Base-by-base conservation (phyloP, 2,113 vertebrate species). In the Dasyprocta punctata region DNA sequence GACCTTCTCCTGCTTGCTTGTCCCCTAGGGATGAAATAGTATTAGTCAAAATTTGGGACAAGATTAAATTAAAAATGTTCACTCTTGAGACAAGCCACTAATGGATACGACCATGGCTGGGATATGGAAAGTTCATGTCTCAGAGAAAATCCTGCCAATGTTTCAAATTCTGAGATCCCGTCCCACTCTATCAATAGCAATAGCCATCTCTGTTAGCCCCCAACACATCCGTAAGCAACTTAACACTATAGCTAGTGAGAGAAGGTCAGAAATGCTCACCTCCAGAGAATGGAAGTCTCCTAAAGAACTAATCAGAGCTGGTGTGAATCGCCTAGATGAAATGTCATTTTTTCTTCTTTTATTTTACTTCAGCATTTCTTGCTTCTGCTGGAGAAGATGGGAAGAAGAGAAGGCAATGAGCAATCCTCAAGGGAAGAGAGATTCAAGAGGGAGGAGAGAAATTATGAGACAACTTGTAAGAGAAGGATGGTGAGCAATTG, bases 1-100 rank as follows among this genome's bases (percentile, higher is more conserved):
- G 47, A 30, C 0, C 71, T 5, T 20, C 16, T 58, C 56, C 17
- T 44, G 36, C 7, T 1, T 33, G 20, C 36, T 33, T 11, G 0
- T 47, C 14, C 52, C 44, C 44, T 63, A 6, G 17, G 10, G 71
- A 82, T 41, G 69, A 44, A 84, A 52, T 10, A 63, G 26, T 28
- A n/a, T 16, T 81, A n/a, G 4, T 63, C 69, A 69, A 80, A 65
- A 90, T 65, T 41, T 73, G 60, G 44, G 30, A 47, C 58, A 81
- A 41, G n/a, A n/a, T 26, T 54, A 61, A n/a, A 87, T 89, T 47
- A 12, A n/a, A 83, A 71, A 81, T 56, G 36, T 28, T 92, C 20
- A 56, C n/a, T 26, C 5, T 49, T 52, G 65, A 36, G 61, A 44
- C 11, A 89, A 92, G 41, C 26, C 14, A 41, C 36, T 54, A 65